phyloP scores from a whole-genome alignment of 2,797 vertebrate species.

The Pampus argenteus region DNA sequence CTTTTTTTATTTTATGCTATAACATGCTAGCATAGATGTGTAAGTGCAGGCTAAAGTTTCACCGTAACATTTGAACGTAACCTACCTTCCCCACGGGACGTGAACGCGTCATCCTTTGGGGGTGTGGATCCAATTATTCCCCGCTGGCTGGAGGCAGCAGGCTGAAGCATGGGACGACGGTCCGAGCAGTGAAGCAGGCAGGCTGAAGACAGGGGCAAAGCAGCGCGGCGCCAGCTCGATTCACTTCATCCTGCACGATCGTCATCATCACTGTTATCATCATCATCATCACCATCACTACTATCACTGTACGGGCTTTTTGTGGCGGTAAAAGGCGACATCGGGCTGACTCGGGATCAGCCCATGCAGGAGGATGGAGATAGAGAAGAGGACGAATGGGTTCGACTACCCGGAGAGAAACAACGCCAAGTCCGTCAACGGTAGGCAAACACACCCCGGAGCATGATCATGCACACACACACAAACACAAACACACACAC shows the following conservation, averaged over 20 bases:
- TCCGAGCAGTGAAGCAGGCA: constrained; percentile 58
- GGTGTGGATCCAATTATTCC: constrained; percentile 69
- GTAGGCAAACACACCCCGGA: constrained; percentile 58
- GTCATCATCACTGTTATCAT: not conserved
- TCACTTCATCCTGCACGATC: not conserved
- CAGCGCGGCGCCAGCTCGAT: constrained; percentile 14
- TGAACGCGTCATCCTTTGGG: constrained; percentile 65
- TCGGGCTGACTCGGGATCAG: constrained; percentile 55
- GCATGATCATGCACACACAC: not conserved
- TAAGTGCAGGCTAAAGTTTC: no score
- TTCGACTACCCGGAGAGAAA: constrained; percentile 83
- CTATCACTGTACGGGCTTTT: not conserved
- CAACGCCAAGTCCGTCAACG: constrained; percentile 78
- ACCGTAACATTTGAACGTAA: no score
- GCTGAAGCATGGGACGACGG: constrained; percentile 69
- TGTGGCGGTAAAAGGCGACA: constrained; percentile 39
- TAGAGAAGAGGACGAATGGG: constrained; percentile 83
- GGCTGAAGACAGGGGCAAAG: constrained; percentile 31
- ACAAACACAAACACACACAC: not conserved
- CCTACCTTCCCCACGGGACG: not conserved
- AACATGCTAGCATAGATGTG: not conserved
- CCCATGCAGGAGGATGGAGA: constrained; percentile 82
- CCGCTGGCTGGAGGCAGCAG: constrained; percentile 59
- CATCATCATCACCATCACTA: not conserved
- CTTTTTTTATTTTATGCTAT: not conserved